Base-by-base conservation (phyloP, 2,797 vertebrate genomes). In the Pantherophis vulpinus region DNA sequence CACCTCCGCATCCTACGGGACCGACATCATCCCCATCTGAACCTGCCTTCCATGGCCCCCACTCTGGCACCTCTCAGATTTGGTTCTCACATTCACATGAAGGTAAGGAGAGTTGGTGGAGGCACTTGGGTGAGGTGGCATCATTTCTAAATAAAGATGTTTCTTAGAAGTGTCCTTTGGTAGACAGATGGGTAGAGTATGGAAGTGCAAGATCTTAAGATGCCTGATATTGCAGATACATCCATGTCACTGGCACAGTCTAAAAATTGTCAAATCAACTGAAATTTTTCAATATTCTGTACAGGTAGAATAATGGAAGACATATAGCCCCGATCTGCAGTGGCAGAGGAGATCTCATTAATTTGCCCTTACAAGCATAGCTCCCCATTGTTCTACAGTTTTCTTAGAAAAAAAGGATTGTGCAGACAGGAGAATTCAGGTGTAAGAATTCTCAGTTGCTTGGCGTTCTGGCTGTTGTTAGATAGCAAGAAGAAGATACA, bases 81-180 rank as follows among this genome's bases (percentile, higher is more conserved):
- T 99, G 99, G 99, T 99, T 99, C 96, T 98, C 99, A 51, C 99
- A 99, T 97, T 98, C 99, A 74, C 99, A 99, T 12, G 99, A 99
- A 99, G 99, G 99, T 99, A 98, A 98, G 95, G 2, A 93, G 0
- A 59, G 18, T 61, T 1, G 0, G 18, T 0, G 5, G 61, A 86
- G 3, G 54, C 23, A 51, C 8, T 86, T 1, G 25, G 20, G 13
- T 7, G 12, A 9, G 23, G 25, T 51, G 32, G 88, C 1, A 0
- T 16, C 55, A 25, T 74, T 91, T 29, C 89, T 70, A 60, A 70
- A 87, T 79, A 42, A n/a, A 60, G 25, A 27, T 63, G 61, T 66
- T 66, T 16, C 0, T 5, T 0, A 0, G 27, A 29, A 11, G 42
- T 54, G 4, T 2, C 66, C 4, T 47, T 90, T 90, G 70, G 59